phyloP scores from a whole-genome alignment of 2,113 vertebrate genomes.

The Odontophorus gujanensis region DNA sequence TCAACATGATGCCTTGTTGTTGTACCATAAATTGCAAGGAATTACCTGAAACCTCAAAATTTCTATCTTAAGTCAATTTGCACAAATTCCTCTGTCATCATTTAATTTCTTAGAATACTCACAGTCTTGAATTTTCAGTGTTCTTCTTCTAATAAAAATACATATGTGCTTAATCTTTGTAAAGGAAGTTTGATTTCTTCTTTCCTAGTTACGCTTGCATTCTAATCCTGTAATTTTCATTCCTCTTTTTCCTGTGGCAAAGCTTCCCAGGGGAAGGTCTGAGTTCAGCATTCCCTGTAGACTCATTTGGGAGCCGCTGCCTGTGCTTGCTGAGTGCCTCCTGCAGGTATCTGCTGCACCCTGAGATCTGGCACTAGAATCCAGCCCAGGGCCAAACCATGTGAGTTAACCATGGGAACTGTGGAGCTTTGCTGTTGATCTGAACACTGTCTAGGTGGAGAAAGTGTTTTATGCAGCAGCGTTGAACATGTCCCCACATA shows the following conservation, averaged over 20 bases:
- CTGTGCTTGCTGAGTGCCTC: not conserved
- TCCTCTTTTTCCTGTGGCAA: not conserved
- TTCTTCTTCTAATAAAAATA: not conserved
- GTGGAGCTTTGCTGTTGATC: not conserved
- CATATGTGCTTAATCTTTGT: not conserved
- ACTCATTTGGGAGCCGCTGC: not conserved
- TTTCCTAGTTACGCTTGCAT: not conserved
- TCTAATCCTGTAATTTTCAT: not conserved
- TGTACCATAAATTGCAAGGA: not conserved
- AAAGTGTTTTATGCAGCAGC: not conserved
- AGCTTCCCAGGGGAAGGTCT: not conserved
- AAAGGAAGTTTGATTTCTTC: not conserved
- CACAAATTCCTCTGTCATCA: not conserved
- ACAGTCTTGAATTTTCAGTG: not conserved
- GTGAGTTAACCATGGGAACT: not conserved
- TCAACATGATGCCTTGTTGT: not conserved
- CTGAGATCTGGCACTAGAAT: rapidly evolving
- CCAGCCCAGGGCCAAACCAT: not conserved
- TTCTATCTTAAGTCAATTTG: not conserved
- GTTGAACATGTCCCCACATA: not conserved
- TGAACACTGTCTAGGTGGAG: not conserved
- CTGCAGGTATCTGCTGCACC: not conserved
- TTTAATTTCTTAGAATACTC: not conserved
- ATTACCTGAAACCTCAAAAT: not conserved
- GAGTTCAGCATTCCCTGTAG: not conserved